Evolutionary conservation across 2,797 vertebrate species (phyloP).

Genomic region (Sebastes alutus): DNA sequence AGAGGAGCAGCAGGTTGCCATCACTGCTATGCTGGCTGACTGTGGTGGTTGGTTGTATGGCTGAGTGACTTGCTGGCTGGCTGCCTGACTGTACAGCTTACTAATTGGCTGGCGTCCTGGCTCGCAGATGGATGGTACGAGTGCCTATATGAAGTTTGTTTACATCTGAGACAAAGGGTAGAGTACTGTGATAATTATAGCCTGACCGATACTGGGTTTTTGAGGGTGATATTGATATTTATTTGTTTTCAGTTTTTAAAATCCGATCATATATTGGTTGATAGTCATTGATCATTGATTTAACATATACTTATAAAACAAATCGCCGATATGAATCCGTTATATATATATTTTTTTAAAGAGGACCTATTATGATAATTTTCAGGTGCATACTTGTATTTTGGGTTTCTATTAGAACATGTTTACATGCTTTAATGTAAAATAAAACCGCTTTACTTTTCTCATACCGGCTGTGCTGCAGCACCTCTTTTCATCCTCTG

Average conservation of each 20-base stretch:
- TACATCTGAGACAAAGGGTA: constrained; percentile 34
- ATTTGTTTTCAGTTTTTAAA: neutral
- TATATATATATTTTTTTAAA: too few species aligned
- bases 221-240: neutral
- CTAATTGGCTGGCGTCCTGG: constrained; percentile 63
- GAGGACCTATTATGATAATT: too few species aligned
- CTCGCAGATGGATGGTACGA: constrained; percentile 35
- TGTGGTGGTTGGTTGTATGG: constrained; percentile 62
- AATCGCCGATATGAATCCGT: neutral
- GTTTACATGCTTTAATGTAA: fast-evolving
- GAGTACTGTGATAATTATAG: neutral
- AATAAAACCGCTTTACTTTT: too few species aligned
- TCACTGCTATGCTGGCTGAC: constrained; percentile 62
- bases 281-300: neutral
- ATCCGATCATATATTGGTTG: neutral
- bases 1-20: constrained; percentile 73
- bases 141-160: constrained; percentile 48
- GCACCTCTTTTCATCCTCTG: too few species aligned
- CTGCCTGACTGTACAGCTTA: constrained; percentile 59
- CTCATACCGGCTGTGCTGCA: too few species aligned
- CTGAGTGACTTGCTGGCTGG: constrained; percentile 66
- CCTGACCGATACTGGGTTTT: neutral
- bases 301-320: neutral
- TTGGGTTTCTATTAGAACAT: too few species aligned
- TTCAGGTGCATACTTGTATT: too few species aligned